phyloP scores from a whole-genome alignment of 2,888 invertebrate species.

The Dendrolimus pini region DNA sequence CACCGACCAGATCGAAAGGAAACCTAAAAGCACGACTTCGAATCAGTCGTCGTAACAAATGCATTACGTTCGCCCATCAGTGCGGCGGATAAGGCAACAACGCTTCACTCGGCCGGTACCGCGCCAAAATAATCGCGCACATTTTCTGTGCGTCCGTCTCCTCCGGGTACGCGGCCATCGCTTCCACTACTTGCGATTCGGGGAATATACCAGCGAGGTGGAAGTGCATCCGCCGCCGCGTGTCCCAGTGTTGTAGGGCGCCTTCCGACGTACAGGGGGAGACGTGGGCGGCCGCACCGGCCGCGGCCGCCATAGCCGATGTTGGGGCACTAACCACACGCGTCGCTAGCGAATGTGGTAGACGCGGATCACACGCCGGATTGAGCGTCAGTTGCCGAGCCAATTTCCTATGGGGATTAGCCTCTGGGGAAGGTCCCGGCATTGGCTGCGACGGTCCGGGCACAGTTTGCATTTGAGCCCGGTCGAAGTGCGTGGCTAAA shows the following conservation, averaged over 20 bases:
- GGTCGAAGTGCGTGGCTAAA: slow-evolving; percentile 64
- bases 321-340: slow-evolving; percentile 82
- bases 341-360: slow-evolving; percentile 75
- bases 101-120: slow-evolving; percentile 76
- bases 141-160: slow-evolving; percentile 93
- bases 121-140: slow-evolving; percentile 89
- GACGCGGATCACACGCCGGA: slow-evolving; percentile 85
- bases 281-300: slow-evolving; percentile 54
- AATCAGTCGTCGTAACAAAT: too few species aligned
- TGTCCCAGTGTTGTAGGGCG: slow-evolving; percentile 77
- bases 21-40: too few species aligned
- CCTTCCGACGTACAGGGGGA: slow-evolving; percentile 61
- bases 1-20: too few species aligned
- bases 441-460: slow-evolving; percentile 44
- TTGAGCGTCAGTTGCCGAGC: slow-evolving; percentile 89
- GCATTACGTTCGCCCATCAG: slow-evolving; percentile 15
- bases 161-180: slow-evolving; percentile 91
- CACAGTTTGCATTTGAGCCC: slow-evolving; percentile 52
- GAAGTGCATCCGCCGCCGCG: slow-evolving; percentile 87
- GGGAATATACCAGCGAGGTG: slow-evolving; percentile 95
- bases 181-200: slow-evolving; percentile 90
- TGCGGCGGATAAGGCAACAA: slow-evolving; percentile 33
- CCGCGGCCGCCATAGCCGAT: slow-evolving; percentile 80
- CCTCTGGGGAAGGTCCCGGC: slow-evolving; percentile 36
- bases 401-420: slow-evolving; percentile 86